These are phyloP conservation scores for Calonectris borealis DNA, from an alignment of 2,113 vertebrate genomes.

Conservation along the genomic window DNA sequence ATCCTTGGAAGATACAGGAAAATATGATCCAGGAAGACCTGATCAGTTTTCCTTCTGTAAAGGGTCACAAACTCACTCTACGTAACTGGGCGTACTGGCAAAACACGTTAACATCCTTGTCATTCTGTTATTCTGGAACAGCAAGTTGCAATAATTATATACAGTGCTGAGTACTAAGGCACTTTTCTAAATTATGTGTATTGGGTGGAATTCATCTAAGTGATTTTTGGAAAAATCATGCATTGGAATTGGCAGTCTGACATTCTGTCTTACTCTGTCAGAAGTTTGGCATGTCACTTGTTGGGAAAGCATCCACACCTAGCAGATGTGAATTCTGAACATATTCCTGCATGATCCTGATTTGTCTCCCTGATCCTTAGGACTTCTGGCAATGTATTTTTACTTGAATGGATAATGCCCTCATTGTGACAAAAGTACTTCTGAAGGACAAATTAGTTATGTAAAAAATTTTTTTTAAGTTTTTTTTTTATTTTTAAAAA, in stretches of 20 bases:
- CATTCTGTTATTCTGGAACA: not conserved
- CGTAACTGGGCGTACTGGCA: not conserved
- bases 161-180: not conserved
- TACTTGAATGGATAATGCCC: not conserved
- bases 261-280: constrained; percentile 41
- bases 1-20: not conserved
- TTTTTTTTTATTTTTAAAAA: not conserved
- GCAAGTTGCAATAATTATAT: not conserved
- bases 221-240: constrained; percentile 61
- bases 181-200: constrained; percentile 13
- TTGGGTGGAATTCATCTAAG: constrained; percentile 25
- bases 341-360: not conserved
- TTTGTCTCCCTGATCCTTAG: not conserved
- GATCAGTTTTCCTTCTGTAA: not conserved
- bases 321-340: constrained; percentile 58
- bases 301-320: constrained; percentile 48
- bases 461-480: not conserved
- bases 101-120: not conserved
- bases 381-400: constrained; percentile 6
- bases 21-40: not conserved
- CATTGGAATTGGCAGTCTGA: constrained; percentile 56
- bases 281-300: constrained; percentile 36
- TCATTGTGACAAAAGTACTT: constrained; percentile 9
- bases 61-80: not conserved
- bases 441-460: not conserved